Evolutionary conservation across 2,888 invertebrate genomes (phyloP).

Genomic region (Halictus quadricinctus): DNA sequence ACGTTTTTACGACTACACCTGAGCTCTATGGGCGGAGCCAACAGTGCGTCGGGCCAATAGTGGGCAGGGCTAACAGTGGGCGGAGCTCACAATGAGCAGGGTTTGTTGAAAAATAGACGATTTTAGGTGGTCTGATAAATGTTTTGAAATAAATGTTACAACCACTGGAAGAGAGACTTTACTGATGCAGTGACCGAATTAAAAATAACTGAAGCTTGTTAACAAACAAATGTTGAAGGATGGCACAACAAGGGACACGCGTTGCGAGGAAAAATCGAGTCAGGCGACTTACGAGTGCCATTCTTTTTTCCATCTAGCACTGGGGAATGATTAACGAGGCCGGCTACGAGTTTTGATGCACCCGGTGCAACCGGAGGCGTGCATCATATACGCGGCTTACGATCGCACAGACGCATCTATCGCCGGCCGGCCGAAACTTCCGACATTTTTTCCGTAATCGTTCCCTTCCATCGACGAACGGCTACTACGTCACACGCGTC

Average conservation of each 20-base stretch:
- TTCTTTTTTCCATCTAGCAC: constrained; percentile 32
- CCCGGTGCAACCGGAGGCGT: constrained; percentile 64
- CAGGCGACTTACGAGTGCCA: constrained; percentile 8
- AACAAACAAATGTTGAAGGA: neutral
- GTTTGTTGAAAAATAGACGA: neutral
- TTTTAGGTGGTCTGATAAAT: fast-evolving
- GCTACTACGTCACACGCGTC: constrained; percentile 46
- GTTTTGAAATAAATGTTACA: neutral
- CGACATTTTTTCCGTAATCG: constrained; percentile 55
- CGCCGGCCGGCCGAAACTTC: constrained; percentile 44
- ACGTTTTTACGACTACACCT: too few species aligned
- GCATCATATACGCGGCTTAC: constrained; percentile 49
- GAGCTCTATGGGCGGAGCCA: too few species aligned
- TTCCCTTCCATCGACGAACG: constrained; percentile 20
- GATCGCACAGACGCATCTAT: constrained; percentile 45
- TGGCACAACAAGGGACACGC: neutral
- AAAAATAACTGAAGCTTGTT: neutral
- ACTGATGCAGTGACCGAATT: neutral
- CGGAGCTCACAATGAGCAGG: neutral
- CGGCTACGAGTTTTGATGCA: constrained; percentile 67
- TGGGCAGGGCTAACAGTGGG: neutral
- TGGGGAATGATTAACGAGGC: constrained; percentile 74
- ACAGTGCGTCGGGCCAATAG: neutral
- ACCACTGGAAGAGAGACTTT: too few species aligned
- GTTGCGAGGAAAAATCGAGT: constrained; percentile 10